These are phyloP conservation scores for Callopanchax toddi DNA, from an alignment of 2,113 vertebrate genomes.

Conservation along the genomic window DNA sequence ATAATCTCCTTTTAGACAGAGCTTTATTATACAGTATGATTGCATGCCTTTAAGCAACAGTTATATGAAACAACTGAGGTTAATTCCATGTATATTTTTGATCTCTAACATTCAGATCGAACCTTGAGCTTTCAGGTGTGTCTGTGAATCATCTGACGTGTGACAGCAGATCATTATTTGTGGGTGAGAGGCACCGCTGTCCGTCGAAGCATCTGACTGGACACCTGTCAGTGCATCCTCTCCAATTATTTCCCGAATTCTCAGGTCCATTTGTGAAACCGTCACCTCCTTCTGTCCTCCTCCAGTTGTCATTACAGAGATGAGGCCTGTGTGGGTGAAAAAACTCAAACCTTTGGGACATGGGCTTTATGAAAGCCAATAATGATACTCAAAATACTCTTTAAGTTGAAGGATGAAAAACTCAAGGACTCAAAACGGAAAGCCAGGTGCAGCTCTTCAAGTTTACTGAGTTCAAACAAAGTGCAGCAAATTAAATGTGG, in stretches of 20 bases:
- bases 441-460: background rate
- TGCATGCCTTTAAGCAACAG: too few relatives aligned
- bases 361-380: background rate
- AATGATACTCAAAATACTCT: background rate
- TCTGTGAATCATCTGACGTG: background rate
- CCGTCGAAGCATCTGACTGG: background rate
- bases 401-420: background rate
- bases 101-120: background rate
- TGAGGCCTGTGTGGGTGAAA: background rate
- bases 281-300: constrained; percentile 7
- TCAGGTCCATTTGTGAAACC: background rate
- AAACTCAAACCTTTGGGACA: background rate
- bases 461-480: background rate
- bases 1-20: too few relatives aligned
- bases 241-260: constrained; percentile 13
- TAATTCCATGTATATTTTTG: background rate
- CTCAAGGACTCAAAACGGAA: background rate
- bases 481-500: background rate
- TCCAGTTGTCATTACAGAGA: constrained; percentile 1
- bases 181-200: constrained; percentile 3
- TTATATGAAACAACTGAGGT: too few relatives aligned
- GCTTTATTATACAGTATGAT: too few relatives aligned
- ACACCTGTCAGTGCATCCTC: constrained; percentile 10
- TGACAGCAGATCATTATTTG: constrained; percentile 4
- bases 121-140: constrained; percentile 1